These are phyloP conservation scores for Discoglossus pictus DNA, from an alignment of 2,797 vertebrate species.

Conservation along the genomic window DNA sequence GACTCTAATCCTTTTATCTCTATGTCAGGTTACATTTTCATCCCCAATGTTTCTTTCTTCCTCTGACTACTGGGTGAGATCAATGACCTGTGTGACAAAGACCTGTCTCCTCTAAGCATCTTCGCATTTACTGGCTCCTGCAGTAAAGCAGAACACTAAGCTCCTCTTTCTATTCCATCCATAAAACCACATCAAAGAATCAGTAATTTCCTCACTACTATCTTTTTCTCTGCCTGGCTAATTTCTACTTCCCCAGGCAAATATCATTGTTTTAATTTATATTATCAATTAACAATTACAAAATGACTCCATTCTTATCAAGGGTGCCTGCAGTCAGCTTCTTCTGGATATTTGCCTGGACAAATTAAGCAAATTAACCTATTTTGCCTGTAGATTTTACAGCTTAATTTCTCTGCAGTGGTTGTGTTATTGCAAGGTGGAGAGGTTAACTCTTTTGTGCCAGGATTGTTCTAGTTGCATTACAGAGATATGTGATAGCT, in stretches of 20 bases:
- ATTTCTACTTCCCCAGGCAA: conserved; percentile 41
- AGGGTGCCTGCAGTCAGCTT: conserved; percentile 39
- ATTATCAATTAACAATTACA: conserved; percentile 51
- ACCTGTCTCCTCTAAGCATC: too few relatives aligned
- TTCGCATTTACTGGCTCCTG: not conserved
- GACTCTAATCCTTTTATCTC: too few relatives aligned
- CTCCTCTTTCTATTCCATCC: conserved; percentile 4
- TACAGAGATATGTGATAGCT: too few relatives aligned
- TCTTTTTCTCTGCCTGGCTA: conserved; percentile 31
- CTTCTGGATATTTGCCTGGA: conserved; percentile 49
- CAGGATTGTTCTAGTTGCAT: not conserved
- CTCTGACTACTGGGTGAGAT: too few relatives aligned
- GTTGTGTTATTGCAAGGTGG: conserved; percentile 16
- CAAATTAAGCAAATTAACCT: conserved; percentile 49
- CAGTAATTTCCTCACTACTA: conserved; percentile 24
- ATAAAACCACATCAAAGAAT: conserved; percentile 6
- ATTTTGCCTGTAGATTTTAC: conserved; percentile 44
- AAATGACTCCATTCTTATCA: conserved; percentile 47
- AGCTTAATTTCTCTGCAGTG: conserved; percentile 31
- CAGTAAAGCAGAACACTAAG: not conserved
- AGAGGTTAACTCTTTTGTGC: conserved; percentile 3
- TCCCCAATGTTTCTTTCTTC: too few relatives aligned
- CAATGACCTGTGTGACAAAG: too few relatives aligned
- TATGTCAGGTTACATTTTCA: too few relatives aligned
- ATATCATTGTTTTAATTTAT: conserved; percentile 48